Evolutionary conservation across 2,113 vertebrate genomes (phyloP).

Genomic region (Rhinoptilus africanus): DNA sequence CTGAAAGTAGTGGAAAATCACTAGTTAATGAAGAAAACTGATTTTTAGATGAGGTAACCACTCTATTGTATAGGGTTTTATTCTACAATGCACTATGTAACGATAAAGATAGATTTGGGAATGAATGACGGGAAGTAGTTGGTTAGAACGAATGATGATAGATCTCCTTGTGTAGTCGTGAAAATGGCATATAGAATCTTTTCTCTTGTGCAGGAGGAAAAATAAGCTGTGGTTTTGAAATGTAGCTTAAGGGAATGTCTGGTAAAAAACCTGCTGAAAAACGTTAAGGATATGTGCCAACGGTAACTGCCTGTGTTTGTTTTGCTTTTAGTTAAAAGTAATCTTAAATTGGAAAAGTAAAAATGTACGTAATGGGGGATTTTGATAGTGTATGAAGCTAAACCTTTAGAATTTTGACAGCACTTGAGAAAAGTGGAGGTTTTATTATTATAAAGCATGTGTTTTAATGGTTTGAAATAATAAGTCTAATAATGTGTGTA

Average conservation of each 20-base stretch:
- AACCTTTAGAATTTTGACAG: background rate
- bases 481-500: background rate
- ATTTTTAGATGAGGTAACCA: conserved; percentile 16
- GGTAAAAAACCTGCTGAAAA: background rate
- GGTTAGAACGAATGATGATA: background rate
- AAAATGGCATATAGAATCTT: conserved; percentile 10
- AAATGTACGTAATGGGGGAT: background rate
- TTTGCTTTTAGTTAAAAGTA: conserved; percentile 3
- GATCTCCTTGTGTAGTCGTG: background rate
- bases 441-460: background rate
- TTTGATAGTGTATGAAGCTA: background rate
- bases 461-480: background rate
- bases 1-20: background rate
- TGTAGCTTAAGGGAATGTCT: conserved; percentile 35
- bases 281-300: conserved; percentile 4
- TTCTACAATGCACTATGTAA: background rate
- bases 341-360: conserved; percentile 20
- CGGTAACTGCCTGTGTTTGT: conserved; percentile 7
- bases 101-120: background rate
- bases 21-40: background rate
- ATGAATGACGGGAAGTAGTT: conserved; percentile 26
- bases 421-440: background rate
- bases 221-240: conserved; percentile 38
- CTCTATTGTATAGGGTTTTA: background rate
- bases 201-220: background rate